Conservation (phyloP, 2,113 vertebrate genomes). For the Camelus bactrianus region DNA sequence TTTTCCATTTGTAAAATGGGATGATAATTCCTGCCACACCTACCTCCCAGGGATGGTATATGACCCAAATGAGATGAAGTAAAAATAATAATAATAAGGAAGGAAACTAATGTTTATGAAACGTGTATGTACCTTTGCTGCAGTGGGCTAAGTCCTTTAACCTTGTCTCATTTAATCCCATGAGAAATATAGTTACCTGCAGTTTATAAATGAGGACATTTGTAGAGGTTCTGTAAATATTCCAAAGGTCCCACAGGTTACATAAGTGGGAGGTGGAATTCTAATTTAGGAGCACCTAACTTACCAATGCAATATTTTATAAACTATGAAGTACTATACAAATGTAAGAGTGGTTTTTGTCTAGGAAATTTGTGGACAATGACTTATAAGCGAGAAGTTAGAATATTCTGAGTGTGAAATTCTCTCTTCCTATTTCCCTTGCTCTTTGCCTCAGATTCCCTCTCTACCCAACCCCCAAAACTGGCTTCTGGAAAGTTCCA, state of each 20-base stretch:
- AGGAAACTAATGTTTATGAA: neutral
- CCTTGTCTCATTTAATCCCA: neutral
- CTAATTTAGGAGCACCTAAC: neutral
- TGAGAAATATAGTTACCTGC: neutral
- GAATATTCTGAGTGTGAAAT: neutral
- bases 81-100: neutral
- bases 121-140: neutral
- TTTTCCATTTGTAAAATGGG: constrained; percentile 10
- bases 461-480: neutral
- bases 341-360: neutral
- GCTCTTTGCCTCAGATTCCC: neutral
- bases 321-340: neutral
- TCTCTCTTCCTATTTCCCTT: neutral
- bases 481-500: neutral
- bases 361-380: neutral
- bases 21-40: neutral
- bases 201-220: neutral
- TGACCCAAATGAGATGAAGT: neutral
- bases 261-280: neutral
- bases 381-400: neutral
- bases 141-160: neutral
- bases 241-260: neutral
- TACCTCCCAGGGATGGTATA: neutral
- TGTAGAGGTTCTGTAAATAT: neutral
- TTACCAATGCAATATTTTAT: constrained; percentile 33